A percentile compares a stretch with the other conserved stretches of the same genome.
Evolutionary conservation across 92 coral and sea anemone genomes (phyloP).

Genomic region (Paramuricea clavata): DNA sequence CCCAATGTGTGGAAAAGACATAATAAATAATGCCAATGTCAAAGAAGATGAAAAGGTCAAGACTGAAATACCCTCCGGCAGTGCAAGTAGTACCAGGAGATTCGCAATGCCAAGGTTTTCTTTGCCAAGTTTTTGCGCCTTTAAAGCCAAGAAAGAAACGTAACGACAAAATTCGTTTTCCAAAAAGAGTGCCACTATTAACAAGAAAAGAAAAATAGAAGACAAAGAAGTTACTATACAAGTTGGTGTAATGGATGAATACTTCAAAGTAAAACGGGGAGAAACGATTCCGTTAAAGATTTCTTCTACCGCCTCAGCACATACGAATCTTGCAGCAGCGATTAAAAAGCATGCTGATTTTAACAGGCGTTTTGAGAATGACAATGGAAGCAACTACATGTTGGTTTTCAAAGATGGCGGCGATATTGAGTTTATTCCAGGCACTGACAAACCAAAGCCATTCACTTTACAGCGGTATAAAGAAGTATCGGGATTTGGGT

Average conservation of each 20-base stretch:
- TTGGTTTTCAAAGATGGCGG: too few relatives aligned
- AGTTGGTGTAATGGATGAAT: constrained; percentile 67
- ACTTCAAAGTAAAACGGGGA: constrained; percentile 67
- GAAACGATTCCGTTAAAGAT: constrained; percentile 53
- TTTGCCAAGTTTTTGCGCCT: constrained; percentile 46
- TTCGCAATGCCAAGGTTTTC: constrained; percentile 9
- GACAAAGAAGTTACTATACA: constrained; percentile 61
- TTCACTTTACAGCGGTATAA: too few relatives aligned
- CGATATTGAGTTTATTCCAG: too few relatives aligned
- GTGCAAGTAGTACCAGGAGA: background rate
- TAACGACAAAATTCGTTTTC: constrained; percentile 42
- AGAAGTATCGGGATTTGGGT: too few relatives aligned
- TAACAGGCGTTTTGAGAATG: constrained; percentile 73
- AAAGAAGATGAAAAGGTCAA: background rate
- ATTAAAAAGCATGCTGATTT: constrained; percentile 65
- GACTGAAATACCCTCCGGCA: background rate
- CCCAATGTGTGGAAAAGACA: constrained; percentile 37
- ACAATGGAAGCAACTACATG: too few relatives aligned
- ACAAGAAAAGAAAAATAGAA: constrained; percentile 52
- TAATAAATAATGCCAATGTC: background rate
- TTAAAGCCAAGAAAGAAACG: constrained; percentile 49
- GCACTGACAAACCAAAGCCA: too few relatives aligned
- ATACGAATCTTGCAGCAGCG: constrained; percentile 56
- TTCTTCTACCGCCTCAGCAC: constrained; percentile 54
- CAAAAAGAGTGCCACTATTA: background rate